Conservation (phyloP, 2,797 vertebrate species). For the Fundulus diaphanus region DNA sequence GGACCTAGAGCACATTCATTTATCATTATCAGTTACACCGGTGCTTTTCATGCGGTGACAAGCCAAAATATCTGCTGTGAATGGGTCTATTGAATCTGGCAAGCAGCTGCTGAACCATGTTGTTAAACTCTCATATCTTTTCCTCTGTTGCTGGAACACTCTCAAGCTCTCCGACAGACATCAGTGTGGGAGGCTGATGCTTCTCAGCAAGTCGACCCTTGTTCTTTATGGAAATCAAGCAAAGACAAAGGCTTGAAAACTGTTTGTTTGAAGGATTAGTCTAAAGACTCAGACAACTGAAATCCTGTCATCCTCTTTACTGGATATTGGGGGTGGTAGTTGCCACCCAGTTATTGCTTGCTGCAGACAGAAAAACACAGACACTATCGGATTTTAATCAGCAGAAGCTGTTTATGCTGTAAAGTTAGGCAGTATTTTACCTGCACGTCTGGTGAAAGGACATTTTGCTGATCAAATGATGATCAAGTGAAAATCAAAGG, state of each 20-base stretch:
- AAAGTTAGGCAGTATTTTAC: background rate
- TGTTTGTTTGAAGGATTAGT: constrained; percentile 17
- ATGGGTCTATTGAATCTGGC: constrained; percentile 4
- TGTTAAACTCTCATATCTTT: constrained; percentile 1
- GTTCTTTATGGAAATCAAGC: constrained; percentile 18
- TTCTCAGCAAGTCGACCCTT: background rate
- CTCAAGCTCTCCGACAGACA: background rate
- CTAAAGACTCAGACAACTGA: constrained; percentile 11
- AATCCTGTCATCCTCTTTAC: constrained; percentile 11
- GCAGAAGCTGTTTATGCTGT: background rate
- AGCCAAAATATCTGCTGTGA: constrained; percentile 9
- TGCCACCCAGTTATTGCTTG: constrained; percentile 1
- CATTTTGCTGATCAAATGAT: background rate
- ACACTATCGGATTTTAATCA: background rate
- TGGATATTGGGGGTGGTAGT: constrained; percentile 13
- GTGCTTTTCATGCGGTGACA: constrained; percentile 4
- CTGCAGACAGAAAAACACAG: background rate
- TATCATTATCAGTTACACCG: constrained; percentile 9
- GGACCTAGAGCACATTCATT: constrained; percentile 1
- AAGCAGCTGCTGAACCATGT: constrained; percentile 9
- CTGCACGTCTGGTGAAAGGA: background rate
- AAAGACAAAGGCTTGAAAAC: constrained; percentile 5
- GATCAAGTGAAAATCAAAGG: background rate
- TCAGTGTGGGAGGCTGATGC: background rate
- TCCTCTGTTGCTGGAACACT: constrained; percentile 13